Conservation (phyloP, 1,140 invertebrate genomes). For the Gonioctena quinquepunctata region DNA sequence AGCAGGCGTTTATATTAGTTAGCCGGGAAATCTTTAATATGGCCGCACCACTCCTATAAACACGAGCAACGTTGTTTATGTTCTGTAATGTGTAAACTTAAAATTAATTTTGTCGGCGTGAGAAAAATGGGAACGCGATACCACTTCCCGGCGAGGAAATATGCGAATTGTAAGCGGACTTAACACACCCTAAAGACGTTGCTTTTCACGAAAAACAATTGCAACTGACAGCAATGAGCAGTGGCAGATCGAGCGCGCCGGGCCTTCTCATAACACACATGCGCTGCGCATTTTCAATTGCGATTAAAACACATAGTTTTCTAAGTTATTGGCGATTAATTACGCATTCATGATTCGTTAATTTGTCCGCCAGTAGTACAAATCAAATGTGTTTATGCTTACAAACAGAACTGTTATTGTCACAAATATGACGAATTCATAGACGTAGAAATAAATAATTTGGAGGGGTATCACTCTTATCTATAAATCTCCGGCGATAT, state of each 20-base stretch:
- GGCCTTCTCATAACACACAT: constrained; percentile 11
- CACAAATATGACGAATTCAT: no score
- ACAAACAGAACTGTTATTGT: neutral
- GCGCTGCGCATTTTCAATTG: constrained; percentile 15
- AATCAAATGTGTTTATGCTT: neutral
- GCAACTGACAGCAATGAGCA: constrained; percentile 25
- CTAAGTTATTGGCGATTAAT: neutral
- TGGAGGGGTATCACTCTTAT: no score
- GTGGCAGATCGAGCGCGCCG: constrained; percentile 9
- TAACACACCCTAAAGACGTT: constrained; percentile 17
- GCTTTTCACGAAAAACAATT: constrained; percentile 14
- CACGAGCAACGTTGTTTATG: constrained; percentile 4
- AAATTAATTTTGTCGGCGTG: neutral
- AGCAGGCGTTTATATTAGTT: constrained; percentile 17
- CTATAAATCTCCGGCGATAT: no score
- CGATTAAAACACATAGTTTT: constrained; percentile 1
- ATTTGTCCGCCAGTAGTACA: neutral
- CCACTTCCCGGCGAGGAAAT: neutral
- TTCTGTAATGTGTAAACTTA: neutral
- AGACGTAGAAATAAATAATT: no score
- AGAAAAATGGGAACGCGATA: neutral
- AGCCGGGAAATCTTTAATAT: constrained; percentile 19
- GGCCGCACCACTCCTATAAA: constrained; percentile 27
- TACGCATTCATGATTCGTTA: neutral
- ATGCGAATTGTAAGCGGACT: constrained; percentile 7